Percentiles rank a stretch among this genome's conserved stretches.
Conservation (phyloP, 2,888 invertebrate species). For the Himalopsyche kuldschensis region DNA sequence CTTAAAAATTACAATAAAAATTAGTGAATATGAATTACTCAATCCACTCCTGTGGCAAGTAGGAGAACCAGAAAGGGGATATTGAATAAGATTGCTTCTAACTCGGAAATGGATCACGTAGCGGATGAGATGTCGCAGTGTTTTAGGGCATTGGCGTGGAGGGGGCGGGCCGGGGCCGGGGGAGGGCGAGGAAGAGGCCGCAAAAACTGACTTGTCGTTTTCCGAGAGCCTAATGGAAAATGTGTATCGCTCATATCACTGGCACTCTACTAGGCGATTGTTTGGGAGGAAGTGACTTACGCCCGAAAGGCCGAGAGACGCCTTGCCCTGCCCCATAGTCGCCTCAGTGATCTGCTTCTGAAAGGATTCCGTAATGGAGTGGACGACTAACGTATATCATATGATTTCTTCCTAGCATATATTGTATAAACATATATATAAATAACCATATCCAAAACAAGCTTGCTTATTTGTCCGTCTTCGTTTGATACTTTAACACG, state of each 20-base stretch:
- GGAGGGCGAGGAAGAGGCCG: neutral
- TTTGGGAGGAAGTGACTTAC: neutral
- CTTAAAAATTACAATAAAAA: too few relatives aligned
- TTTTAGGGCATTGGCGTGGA: constrained; percentile 48
- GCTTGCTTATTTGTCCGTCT: too few relatives aligned
- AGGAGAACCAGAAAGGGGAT: constrained; percentile 45
- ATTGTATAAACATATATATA: too few relatives aligned
- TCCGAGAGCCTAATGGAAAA: constrained; percentile 36
- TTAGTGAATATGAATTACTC: neutral
- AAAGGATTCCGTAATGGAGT: constrained; percentile 3
- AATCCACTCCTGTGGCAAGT: constrained; percentile 33
- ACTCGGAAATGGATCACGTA: constrained; percentile 65
- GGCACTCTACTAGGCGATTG: constrained; percentile 10
- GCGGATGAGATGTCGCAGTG: constrained; percentile 64
- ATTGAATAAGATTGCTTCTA: constrained; percentile 65
- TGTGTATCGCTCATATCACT: constrained; percentile 26
- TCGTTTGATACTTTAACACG: too few relatives aligned
- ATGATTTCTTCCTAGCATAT: too few relatives aligned
- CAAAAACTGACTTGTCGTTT: constrained; percentile 32
- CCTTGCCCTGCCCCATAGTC: constrained; percentile 11
- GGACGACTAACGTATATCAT: neutral
- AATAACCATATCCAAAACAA: too few relatives aligned
- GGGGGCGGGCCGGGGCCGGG: neutral
- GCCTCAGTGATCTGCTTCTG: constrained; percentile 7
- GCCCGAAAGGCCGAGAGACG: neutral